phyloP scores from a whole-genome alignment of 1,140 invertebrate species.

The Dreissena polymorpha region DNA sequence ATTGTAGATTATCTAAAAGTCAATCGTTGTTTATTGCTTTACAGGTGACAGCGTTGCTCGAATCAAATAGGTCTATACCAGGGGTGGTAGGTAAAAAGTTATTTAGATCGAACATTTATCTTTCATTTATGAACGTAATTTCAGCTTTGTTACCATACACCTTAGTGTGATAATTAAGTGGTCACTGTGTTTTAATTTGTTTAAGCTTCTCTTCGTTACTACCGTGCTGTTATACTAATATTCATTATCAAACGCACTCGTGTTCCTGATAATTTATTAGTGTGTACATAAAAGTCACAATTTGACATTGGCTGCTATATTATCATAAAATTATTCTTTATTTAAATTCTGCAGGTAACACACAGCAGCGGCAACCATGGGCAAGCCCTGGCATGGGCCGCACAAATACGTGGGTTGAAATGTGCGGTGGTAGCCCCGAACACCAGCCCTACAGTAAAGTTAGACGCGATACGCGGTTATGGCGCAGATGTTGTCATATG shows the following conservation, averaged over 20 bases:
- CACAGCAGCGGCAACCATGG: constrained; percentile 82
- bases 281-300: no score
- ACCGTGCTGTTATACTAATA: background rate
- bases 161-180: background rate
- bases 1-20: no score
- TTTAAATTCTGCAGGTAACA: constrained; percentile 71
- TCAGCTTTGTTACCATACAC: background rate
- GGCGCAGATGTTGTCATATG: constrained; percentile 78
- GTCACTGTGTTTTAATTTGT: background rate
- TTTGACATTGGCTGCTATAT: no score
- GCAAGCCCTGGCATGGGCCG: constrained; percentile 79
- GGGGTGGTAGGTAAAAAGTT: constrained; percentile 34
- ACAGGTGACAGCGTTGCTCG: constrained; percentile 33
- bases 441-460: constrained; percentile 77
- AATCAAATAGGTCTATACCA: constrained; percentile 18
- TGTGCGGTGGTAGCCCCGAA: constrained; percentile 79
- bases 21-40: background rate
- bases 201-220: background rate
- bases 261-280: constrained; percentile 5
- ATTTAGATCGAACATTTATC: background rate
- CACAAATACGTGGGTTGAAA: constrained; percentile 69
- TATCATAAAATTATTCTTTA: no score
- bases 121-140: background rate
- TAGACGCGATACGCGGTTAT: constrained; percentile 78
- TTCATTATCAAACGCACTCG: background rate